Percentiles rank a stretch among this genome's conserved stretches.
Conservation (phyloP, 2,113 vertebrate species). For the Gavia stellata region DNA sequence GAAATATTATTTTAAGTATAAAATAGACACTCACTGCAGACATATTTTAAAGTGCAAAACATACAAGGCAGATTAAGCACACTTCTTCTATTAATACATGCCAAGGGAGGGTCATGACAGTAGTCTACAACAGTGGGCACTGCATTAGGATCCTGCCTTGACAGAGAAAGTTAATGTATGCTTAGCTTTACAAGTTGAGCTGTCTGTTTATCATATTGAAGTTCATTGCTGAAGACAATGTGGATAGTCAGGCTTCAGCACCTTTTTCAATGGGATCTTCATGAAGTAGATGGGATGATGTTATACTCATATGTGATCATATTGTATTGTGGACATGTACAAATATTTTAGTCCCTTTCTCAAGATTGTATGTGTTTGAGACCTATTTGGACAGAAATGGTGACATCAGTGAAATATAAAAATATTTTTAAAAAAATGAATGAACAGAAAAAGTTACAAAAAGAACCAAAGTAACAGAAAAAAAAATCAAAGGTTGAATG, state of each 20-base stretch:
- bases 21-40: not conserved
- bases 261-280: not conserved
- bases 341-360: not conserved
- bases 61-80: not conserved
- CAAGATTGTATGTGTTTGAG: not conserved
- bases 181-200: not conserved
- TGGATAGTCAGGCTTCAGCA: not conserved
- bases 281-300: not conserved
- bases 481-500: not conserved
- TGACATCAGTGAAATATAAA: not conserved
- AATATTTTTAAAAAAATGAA: not conserved
- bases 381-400: not conserved
- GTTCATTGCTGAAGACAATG: not conserved
- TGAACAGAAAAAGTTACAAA: not conserved
- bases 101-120: not conserved
- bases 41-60: not conserved
- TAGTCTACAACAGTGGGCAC: not conserved
- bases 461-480: not conserved
- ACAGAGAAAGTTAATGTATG: not conserved
- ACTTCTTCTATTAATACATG: not conserved
- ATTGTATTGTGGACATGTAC: no score
- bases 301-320: not conserved
- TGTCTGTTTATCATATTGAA: not conserved
- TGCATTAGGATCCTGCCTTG: not conserved
- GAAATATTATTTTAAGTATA: not conserved